A percentile compares a stretch with the other conserved stretches of the same genome.
These are phyloP conservation scores for Cephus pulcher DNA, from an alignment of 2,888 invertebrate species.

Conservation along the genomic window DNA sequence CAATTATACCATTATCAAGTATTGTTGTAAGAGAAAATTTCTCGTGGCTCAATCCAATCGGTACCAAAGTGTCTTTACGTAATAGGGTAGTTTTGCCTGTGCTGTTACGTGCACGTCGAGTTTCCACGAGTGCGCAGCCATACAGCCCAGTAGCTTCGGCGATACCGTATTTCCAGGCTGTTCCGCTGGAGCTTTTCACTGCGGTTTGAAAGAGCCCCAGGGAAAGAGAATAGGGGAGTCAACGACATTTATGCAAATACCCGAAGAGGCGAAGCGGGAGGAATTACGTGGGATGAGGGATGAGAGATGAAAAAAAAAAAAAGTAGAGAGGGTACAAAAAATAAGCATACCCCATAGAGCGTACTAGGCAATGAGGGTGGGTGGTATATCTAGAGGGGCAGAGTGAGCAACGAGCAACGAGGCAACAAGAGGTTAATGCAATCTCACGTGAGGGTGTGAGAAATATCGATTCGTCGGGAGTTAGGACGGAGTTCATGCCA, in stretches of 20 bases:
- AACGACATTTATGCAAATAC: slow-evolving; percentile 1
- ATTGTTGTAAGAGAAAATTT: not conserved
- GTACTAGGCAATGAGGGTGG: not conserved
- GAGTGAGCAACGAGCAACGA: slow-evolving; percentile 4
- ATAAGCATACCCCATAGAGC: not conserved
- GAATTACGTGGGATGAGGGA: not conserved
- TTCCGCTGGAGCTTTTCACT: not conserved
- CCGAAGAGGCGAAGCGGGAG: not conserved
- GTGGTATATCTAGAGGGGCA: not conserved
- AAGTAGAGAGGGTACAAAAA: not conserved
- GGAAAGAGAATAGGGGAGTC: slow-evolving; percentile 1
- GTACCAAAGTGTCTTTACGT: not conserved
- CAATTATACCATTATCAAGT: not conserved
- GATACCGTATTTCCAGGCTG: not conserved
- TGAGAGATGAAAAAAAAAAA: not conserved
- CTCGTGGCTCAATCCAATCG: not conserved
- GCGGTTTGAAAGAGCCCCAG: slow-evolving; percentile 1
- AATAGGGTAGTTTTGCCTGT: not conserved
- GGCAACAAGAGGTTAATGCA: slow-evolving; percentile 41
- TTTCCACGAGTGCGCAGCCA: not conserved
- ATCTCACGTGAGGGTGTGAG: slow-evolving; percentile 31
- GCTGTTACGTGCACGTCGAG: not conserved
- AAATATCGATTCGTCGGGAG: slow-evolving; percentile 40
- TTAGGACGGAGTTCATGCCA: slow-evolving; percentile 28
- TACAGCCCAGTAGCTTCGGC: not conserved